These are phyloP conservation scores for Halictus rubicundus DNA, from an alignment of 1,140 invertebrate species.

Conservation along the genomic window DNA sequence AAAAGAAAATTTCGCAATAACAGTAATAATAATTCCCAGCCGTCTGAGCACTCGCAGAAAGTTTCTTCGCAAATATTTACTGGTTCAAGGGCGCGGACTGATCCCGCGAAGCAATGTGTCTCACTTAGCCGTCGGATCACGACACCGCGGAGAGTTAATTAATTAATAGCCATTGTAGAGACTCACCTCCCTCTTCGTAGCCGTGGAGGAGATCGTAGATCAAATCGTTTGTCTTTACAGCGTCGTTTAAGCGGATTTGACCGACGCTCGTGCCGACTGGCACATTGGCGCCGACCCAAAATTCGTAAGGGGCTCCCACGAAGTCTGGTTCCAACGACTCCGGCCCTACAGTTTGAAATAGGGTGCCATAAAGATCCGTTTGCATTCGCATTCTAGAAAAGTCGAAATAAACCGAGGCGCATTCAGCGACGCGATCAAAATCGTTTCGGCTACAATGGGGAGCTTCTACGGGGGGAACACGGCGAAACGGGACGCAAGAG, in stretches of 20 bases:
- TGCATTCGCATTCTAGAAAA: neutral
- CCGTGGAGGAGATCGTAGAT: conserved; percentile 90
- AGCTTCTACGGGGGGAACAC: neutral
- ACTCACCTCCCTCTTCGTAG: conserved; percentile 89
- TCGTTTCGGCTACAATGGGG: conserved; percentile 5
- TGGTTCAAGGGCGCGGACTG: too few species aligned
- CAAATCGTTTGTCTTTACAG: conserved; percentile 84
- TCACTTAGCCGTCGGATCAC: neutral
- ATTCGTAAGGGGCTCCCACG: conserved; percentile 92
- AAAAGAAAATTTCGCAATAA: too few species aligned
- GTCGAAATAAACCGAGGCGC: too few species aligned
- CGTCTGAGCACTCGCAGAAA: too few species aligned
- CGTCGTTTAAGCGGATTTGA: conserved; percentile 88
- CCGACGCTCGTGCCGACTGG: conserved; percentile 92
- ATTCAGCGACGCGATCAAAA: neutral
- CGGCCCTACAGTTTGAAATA: conserved; percentile 67
- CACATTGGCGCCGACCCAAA: conserved; percentile 93
- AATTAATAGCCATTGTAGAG: conserved; percentile 3
- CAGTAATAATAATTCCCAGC: too few species aligned
- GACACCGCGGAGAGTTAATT: neutral
- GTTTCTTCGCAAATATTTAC: too few species aligned
- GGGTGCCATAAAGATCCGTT: neutral
- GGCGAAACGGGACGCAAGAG: too few species aligned
- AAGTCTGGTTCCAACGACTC: conserved; percentile 87
- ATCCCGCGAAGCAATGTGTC: neutral